Evolutionary conservation across 2,888 invertebrate species (phyloP).

Genomic region (Eupithecia subfuscata): DNA sequence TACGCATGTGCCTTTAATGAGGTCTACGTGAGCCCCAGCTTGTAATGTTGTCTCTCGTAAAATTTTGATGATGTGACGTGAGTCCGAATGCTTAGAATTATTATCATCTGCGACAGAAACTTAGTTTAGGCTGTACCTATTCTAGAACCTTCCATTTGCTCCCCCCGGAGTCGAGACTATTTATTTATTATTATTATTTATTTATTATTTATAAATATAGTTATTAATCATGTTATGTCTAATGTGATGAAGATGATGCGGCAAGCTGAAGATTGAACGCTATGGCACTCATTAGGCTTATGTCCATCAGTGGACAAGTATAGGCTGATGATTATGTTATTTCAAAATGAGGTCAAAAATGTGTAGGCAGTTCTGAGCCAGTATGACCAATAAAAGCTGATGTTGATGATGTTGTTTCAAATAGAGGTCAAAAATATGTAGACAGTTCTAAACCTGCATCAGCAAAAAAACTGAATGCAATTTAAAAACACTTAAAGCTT

Average conservation of each 20-base stretch:
- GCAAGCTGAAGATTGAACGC: not conserved
- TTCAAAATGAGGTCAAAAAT: not conserved
- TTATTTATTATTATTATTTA: too few species aligned
- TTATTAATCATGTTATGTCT: not conserved
- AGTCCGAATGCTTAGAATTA: conserved; percentile 8
- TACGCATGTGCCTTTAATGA: conserved; percentile 75
- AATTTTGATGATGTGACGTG: conserved; percentile 48
- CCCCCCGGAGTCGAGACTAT: too few species aligned
- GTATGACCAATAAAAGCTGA: too few species aligned
- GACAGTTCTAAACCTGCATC: not conserved
- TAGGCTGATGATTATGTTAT: not conserved
- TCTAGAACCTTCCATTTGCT: not conserved
- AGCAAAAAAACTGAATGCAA: not conserved
- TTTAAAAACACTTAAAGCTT: not conserved
- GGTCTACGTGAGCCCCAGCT: conserved; percentile 53
- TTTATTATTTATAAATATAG: too few species aligned
- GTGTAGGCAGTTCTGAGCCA: too few species aligned
- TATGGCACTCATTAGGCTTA: not conserved
- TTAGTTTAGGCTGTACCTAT: not conserved
- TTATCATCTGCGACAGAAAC: not conserved
- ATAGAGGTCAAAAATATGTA: too few species aligned
- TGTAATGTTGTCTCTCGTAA: conserved; percentile 44
- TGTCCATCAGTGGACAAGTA: not conserved
- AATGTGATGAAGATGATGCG: not conserved
- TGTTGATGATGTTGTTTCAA: too few species aligned